A percentile compares a stretch with the other conserved stretches of the same genome.
Conservation (phyloP, 1,140 invertebrate species). For the Hetaerina americana region DNA sequence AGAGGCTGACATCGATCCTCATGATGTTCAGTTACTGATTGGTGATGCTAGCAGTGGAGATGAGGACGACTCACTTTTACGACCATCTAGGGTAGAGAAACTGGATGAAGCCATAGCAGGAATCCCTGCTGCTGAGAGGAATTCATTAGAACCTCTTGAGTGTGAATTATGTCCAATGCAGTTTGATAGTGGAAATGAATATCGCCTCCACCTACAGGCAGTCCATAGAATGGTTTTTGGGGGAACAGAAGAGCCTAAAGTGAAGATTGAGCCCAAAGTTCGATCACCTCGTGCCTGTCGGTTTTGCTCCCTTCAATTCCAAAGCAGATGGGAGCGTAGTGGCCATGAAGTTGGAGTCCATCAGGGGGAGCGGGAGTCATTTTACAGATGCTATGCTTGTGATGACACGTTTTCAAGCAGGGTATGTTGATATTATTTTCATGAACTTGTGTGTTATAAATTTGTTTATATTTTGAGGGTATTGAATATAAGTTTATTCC, state of each 20-base stretch:
- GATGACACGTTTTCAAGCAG: conserved; percentile 12
- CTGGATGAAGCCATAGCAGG: neutral
- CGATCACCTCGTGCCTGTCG: conserved; percentile 11
- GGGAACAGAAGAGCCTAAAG: neutral
- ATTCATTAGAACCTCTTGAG: neutral
- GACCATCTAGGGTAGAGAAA: neutral
- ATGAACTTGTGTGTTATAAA: conserved; percentile 12
- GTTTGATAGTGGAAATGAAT: conserved; percentile 10
- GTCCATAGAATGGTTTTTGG: conserved; percentile 11
- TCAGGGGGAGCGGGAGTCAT: conserved; percentile 6
- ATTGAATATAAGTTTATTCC: too few species aligned
- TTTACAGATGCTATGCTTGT: conserved; percentile 16
- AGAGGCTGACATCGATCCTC: conserved; percentile 16
- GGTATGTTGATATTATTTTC: conserved; percentile 11
- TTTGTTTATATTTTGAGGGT: neutral
- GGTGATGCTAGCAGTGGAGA: conserved; percentile 15
- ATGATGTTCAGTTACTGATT: conserved; percentile 15
- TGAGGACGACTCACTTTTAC: neutral
- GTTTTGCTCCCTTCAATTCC: conserved; percentile 11
- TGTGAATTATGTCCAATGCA: conserved; percentile 13
- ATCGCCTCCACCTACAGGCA: conserved; percentile 9
- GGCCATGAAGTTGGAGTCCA: conserved; percentile 14
- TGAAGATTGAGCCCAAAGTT: conserved; percentile 3
- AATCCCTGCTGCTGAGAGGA: neutral
- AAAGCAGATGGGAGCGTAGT: conserved; percentile 10